Percentiles rank a stretch among this genome's conserved stretches.
Conservation (phyloP, 2,888 invertebrate species). For the Lithophane leautieri region DNA sequence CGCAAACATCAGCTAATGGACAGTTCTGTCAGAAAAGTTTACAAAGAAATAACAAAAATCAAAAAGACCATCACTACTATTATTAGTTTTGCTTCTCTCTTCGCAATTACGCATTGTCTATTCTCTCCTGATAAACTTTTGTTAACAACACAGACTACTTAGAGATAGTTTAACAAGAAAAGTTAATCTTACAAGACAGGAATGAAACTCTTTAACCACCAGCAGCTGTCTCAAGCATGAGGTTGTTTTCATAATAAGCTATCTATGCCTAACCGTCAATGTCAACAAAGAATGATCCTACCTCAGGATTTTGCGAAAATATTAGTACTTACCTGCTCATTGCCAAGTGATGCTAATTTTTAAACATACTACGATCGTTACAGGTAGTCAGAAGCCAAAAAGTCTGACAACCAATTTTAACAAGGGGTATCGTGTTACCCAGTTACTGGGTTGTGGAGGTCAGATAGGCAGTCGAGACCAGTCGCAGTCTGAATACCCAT, state of each 20-base stretch:
- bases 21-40: background rate
- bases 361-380: background rate
- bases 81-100: background rate
- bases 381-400: background rate
- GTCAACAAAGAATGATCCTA: constrained; percentile 8
- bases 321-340: background rate
- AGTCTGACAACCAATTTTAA: background rate
- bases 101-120: background rate
- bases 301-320: constrained; percentile 4
- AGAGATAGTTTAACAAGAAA: background rate
- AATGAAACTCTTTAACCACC: background rate
- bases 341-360: constrained; percentile 3
- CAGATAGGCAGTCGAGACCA: background rate
- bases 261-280: constrained; percentile 17
- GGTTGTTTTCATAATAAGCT: constrained; percentile 33
- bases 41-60: background rate
- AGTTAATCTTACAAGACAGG: background rate
- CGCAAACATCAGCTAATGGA: no score
- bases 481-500: no score
- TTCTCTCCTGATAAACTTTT: background rate
- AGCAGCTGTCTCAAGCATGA: constrained; percentile 3
- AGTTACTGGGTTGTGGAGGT: background rate
- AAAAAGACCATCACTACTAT: no score
- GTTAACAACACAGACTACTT: no score
- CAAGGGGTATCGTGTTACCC: background rate